These are phyloP conservation scores for Gallinago media DNA, from an alignment of 2,113 vertebrate genomes.

Conservation along the genomic window DNA sequence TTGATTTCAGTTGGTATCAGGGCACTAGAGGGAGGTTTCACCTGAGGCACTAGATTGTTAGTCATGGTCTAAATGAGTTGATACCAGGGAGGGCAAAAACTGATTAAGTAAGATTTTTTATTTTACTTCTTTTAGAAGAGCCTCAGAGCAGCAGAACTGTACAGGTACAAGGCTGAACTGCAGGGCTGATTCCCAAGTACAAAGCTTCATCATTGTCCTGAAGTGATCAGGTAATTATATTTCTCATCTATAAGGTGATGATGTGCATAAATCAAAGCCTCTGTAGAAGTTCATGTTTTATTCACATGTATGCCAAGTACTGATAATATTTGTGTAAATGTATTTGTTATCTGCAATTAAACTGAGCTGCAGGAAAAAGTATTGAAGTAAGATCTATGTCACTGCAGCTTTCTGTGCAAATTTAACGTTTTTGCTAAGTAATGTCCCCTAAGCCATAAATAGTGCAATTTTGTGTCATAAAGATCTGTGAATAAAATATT, in stretches of 20 bases:
- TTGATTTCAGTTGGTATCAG: background rate
- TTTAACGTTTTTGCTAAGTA: background rate
- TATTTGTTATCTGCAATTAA: background rate
- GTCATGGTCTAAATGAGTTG: background rate
- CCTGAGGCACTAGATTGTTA: background rate
- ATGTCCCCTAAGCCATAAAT: background rate
- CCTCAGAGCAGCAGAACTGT: background rate
- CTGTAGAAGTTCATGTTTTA: background rate
- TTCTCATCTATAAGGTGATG: background rate
- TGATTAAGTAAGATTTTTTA: background rate
- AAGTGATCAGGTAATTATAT: background rate
- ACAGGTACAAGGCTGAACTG: background rate
- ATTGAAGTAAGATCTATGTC: background rate
- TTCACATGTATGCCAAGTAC: background rate
- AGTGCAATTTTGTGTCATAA: background rate
- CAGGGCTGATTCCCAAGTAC: background rate
- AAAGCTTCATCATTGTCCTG: background rate
- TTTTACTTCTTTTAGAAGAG: background rate
- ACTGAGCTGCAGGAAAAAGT: background rate
- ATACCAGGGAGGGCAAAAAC: background rate
- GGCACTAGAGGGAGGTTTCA: background rate
- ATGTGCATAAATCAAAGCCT: background rate
- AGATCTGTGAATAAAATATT: background rate
- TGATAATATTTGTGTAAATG: slow-evolving; percentile 9
- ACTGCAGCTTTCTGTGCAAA: slow-evolving; percentile 8